Evolutionary conservation across 2,113 vertebrate genomes (phyloP).

Genomic region (Halcyon senegalensis): DNA sequence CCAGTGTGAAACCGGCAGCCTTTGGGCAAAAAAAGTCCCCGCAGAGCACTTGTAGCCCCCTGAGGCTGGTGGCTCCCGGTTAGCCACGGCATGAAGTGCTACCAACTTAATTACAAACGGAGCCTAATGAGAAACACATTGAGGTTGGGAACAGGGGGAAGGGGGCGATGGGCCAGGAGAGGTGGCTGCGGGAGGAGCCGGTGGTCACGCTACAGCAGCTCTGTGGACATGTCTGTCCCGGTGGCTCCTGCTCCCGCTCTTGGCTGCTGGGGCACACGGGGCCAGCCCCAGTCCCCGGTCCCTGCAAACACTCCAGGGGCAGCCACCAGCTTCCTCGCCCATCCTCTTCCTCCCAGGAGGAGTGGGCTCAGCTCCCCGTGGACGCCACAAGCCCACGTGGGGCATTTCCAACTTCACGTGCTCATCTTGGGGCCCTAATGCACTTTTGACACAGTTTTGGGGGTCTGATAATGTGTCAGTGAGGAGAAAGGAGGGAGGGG

Average conservation of each 20-base stretch:
- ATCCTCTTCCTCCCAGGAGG: not conserved
- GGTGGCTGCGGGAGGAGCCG: not conserved
- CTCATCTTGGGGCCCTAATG: not conserved
- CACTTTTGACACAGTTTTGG: not conserved
- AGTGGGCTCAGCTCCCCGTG: accelerated
- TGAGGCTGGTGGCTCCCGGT: not conserved
- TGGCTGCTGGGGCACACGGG: not conserved
- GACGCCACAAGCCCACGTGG: not conserved
- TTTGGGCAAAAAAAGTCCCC: not conserved
- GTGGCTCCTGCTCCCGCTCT: not conserved
- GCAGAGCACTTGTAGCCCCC: not conserved
- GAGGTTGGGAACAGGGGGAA: not conserved
- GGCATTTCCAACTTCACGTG: accelerated
- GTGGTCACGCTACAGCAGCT: accelerated
- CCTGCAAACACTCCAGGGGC: not conserved
- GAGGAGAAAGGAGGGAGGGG: not conserved
- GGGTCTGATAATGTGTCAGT: not conserved
- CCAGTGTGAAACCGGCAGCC: not conserved
- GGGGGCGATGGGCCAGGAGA: not conserved
- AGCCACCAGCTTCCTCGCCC: not conserved
- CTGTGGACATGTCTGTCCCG: accelerated
- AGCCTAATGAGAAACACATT: not conserved
- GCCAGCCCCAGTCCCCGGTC: not conserved
- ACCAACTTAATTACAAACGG: not conserved
- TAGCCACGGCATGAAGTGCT: accelerated